phyloP scores from a whole-genome alignment of 2,888 invertebrate species.

The Psococerastis gibbosa region DNA sequence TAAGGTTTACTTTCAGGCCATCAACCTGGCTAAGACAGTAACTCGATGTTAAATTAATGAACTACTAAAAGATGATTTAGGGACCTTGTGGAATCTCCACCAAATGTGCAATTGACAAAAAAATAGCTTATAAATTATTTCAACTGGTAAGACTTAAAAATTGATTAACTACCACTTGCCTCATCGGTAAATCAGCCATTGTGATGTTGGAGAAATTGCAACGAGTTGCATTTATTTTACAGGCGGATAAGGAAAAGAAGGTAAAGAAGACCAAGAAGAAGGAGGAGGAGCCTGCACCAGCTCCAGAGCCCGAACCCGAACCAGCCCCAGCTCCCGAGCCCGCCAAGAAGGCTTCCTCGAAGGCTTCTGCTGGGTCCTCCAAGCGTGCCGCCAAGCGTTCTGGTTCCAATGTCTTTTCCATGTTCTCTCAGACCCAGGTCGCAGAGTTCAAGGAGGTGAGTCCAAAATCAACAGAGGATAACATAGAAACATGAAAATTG shows the following conservation, averaged over 20 bases:
- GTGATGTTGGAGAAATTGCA: too few relatives aligned
- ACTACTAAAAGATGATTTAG: background rate
- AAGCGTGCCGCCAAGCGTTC: slow-evolving; percentile 64
- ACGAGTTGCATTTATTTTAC: too few relatives aligned
- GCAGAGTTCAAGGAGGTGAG: slow-evolving; percentile 87
- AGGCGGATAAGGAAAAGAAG: slow-evolving; percentile 92
- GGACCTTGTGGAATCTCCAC: background rate
- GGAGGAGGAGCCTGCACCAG: slow-evolving; percentile 35
- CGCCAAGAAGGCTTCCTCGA: slow-evolving; percentile 33
- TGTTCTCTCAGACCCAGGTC: slow-evolving; percentile 91
- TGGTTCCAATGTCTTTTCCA: slow-evolving; percentile 91
- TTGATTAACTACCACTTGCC: background rate
- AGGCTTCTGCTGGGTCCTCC: slow-evolving; percentile 67
- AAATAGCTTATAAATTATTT: background rate
- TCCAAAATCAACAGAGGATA: slow-evolving; percentile 11
- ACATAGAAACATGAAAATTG: too few relatives aligned
- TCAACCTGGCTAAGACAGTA: background rate
- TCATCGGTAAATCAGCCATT: background rate
- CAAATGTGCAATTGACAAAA: background rate
- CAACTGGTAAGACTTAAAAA: background rate
- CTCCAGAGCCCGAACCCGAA: slow-evolving; percentile 34
- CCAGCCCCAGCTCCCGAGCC: slow-evolving; percentile 50
- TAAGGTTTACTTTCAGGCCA: background rate
- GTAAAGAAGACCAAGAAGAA: slow-evolving; percentile 74
- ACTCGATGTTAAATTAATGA: background rate